Percentiles rank a stretch among this genome's conserved stretches.
phyloP scores from a whole-genome alignment of 2,888 invertebrate species.

The Xestia sexstrigata region DNA sequence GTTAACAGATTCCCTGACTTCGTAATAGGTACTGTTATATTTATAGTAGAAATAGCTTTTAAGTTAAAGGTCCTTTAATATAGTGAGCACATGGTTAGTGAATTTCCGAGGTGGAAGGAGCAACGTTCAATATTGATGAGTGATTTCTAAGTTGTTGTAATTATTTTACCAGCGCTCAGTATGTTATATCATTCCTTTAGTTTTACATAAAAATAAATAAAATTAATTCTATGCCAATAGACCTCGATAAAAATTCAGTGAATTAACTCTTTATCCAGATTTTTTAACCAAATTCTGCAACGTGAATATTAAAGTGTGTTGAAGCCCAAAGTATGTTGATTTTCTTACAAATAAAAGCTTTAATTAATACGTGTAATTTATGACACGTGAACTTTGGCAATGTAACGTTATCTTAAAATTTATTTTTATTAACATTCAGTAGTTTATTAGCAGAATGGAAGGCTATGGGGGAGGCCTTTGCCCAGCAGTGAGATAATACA shows the following conservation, averaged over 20 bases:
- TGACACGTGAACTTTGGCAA: neutral
- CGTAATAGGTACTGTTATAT: neutral
- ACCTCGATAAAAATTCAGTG: neutral
- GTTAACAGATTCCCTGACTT: neutral
- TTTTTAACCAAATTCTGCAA: neutral
- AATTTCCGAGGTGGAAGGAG: neutral
- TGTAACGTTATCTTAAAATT: neutral
- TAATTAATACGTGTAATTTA: too few species aligned
- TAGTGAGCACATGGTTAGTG: neutral
- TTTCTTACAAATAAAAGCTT: conserved; percentile 4
- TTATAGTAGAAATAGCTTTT: neutral
- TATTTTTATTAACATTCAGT: neutral
- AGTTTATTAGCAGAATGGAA: too few species aligned
- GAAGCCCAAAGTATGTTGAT: neutral
- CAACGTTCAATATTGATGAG: neutral
- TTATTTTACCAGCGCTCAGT: neutral
- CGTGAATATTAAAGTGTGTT: neutral
- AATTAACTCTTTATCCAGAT: neutral
- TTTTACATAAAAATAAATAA: neutral
- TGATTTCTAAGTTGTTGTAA: conserved; percentile 4
- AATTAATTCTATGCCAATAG: neutral
- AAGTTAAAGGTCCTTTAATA: neutral
- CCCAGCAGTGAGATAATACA: too few species aligned
- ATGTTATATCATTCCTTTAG: neutral
- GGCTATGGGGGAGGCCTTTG: too few species aligned